Base-by-base conservation (phyloP, 1,140 invertebrate genomes). In the Probaryconus sp. region DNA sequence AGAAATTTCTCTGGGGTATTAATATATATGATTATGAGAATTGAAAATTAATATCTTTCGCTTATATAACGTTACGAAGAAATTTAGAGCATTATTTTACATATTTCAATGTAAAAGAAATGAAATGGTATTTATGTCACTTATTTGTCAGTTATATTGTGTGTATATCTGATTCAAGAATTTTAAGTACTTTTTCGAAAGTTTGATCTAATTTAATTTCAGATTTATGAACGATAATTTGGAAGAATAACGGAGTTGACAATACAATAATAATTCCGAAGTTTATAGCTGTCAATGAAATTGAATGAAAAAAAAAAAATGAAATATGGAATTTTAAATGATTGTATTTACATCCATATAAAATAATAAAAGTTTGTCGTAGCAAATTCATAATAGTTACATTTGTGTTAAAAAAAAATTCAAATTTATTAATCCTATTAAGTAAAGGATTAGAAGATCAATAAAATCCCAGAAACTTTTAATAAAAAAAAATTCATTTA, bases 21-120 rank as follows among this genome's bases (percentile, higher is more conserved):
- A 48, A 56, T 67, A n/a, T 16, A 56, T 67, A n/a, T 16, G 24
- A 28, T 7, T 28, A n/a, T 17, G 17, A 11, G 9, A 13, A 18
- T 21, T 9, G 6, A 38, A 30, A 47, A 33, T 1, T 45, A 14
- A 2, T n/a, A 7, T 20, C 20, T 45, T 64, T 26, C 28, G 10
- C 5, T 65, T 65, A 65, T 38, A 43, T 55, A 65, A 65, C 10
- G 11, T 3, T 35, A 45, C n/a, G n/a, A 47, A 65, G 37, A 55
- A 53, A 55, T 65, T 45, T 28, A 9, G 50, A 65, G 18, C 28
- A 35, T 53, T 45, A 43, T 64, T 45, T 53, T 53, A 53, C 60
- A 53, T 35, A 51, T 35, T 45, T 26, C 9, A 43, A 28, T 43
- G 16, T 28, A 51, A 51, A 63, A 43, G 58, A 63, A 63, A 10